These are phyloP conservation scores for Phodopus roborovskii DNA, from an alignment of 2,113 vertebrate genomes.

Conservation along the genomic window DNA sequence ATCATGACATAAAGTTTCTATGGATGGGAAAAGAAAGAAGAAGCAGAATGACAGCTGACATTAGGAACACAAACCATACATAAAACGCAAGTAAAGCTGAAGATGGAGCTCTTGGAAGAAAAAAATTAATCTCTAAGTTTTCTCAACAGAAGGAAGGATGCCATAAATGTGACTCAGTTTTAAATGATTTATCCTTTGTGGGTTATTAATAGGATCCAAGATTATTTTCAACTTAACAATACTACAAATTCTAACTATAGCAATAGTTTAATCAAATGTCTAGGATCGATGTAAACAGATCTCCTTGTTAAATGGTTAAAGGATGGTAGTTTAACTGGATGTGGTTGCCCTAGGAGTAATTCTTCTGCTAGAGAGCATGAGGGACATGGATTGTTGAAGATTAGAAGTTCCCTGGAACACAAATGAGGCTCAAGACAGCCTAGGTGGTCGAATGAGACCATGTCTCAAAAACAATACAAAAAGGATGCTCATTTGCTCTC, in stretches of 20 bases:
- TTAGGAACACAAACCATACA: slow-evolving; percentile 58
- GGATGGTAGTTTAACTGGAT: not conserved
- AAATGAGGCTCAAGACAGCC: not conserved
- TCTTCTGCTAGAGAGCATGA: not conserved
- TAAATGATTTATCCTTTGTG: not conserved
- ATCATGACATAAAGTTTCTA: slow-evolving; percentile 5
- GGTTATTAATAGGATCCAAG: fast-evolving
- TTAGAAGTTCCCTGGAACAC: not conserved
- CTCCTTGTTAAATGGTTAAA: slow-evolving; percentile 16
- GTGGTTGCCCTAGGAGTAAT: not conserved
- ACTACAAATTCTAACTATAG: not conserved
- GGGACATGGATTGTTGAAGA: not conserved
- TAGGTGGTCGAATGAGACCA: not conserved
- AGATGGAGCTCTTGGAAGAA: not conserved
- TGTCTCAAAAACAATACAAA: not conserved
- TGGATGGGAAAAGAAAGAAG: slow-evolving; percentile 39
- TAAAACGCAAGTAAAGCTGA: slow-evolving; percentile 17
- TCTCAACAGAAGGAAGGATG: slow-evolving; percentile 40
- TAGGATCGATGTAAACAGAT: slow-evolving; percentile 32
- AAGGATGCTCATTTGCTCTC: slow-evolving; percentile 2
- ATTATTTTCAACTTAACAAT: not conserved
- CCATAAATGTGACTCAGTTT: not conserved
- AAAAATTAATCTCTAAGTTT: not conserved
- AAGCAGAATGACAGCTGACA: slow-evolving; percentile 48
- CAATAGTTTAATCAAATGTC: not conserved